Evolutionary conservation across 1,140 invertebrate species (phyloP), one percentile per base, ranked within the genome.

Genomic region (Trachymyrmex septentrionalis): DNA sequence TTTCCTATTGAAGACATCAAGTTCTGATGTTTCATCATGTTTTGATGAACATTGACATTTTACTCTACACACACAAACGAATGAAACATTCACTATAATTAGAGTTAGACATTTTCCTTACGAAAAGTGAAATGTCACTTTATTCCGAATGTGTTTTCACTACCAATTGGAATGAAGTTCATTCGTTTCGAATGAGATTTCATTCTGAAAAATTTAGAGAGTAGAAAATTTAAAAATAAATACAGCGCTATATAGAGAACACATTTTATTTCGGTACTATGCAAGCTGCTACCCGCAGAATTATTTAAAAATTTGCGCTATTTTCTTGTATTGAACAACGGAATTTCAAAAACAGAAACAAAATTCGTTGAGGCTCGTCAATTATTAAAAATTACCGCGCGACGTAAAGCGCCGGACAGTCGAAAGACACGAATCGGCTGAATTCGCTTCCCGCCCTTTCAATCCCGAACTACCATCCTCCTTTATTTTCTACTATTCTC

Each of bases 321-420:
- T 61, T 84, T 61, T 1, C 38, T 12, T 48, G 44, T 16, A 73
- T 73, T 61, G 10, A 61, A 72, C 12, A 24, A 50, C 30, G 21
- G n/a, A 44, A 19, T 69, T 19, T 38, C 30, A 16, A 27, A 69
- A 38, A 30, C 19, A n/a, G 34, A 61, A 71, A 14, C 14, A 0
- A 38, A 7, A 19, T 9, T 69, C 14, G 59, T 63, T 48, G 14
- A 2, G 19, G 14, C n/a, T 61, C 2, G n/a, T 44, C 44, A 75
- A 84, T 84, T 84, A 84, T 75, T 73, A 75, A 84, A 81, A 69
- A 81, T 69, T 81, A 75, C 12, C 27, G 27, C 44, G 38, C 53
- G 24, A 61, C 30, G 55, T 73, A 48, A 82, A 73, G 44, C 38
- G 30, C 1, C 19, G 63, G 6, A 71, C 53, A 71, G 12, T 21